Conservation (phyloP, 2,113 vertebrate species). For the Anseranas semipalmata region DNA sequence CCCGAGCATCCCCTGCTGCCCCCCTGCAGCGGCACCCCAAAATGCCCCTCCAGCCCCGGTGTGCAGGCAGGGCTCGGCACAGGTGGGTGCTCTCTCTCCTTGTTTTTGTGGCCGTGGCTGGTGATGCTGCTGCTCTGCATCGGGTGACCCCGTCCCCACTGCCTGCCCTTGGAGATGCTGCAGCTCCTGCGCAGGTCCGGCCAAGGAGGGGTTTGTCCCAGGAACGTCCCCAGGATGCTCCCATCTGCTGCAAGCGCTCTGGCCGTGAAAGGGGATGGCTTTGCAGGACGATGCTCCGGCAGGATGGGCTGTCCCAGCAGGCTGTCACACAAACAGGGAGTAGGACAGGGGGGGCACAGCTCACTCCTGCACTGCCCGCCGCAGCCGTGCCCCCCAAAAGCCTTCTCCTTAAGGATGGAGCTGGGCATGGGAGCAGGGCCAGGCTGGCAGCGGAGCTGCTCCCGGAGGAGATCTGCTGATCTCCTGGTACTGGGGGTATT, state of each 20-base stretch:
- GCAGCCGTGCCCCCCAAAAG: not conserved
- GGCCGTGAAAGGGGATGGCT: accelerated
- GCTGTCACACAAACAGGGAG: too few relatives aligned
- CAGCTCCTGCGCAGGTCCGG: not conserved
- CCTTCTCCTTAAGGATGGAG: not conserved
- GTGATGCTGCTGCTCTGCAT: not conserved
- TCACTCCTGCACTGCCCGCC: too few relatives aligned
- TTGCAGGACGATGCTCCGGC: not conserved
- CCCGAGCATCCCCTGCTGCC: not conserved
- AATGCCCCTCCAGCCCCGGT: not conserved
- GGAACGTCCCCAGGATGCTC: not conserved
- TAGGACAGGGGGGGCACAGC: not conserved
- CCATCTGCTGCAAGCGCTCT: not conserved
- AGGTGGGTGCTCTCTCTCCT: not conserved
- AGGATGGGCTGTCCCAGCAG: not conserved
- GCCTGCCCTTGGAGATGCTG: not conserved
- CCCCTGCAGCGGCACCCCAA: not conserved
- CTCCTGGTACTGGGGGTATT: not conserved
- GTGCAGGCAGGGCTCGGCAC: too few relatives aligned
- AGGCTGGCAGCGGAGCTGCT: accelerated
- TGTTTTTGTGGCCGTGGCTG: not conserved
- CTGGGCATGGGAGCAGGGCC: too few relatives aligned
- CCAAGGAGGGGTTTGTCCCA: not conserved
- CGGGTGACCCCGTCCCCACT: not conserved
- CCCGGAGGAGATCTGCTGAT: not conserved